Conservation (phyloP, 2,888 invertebrate species). For the Tetragonisca angustula region DNA sequence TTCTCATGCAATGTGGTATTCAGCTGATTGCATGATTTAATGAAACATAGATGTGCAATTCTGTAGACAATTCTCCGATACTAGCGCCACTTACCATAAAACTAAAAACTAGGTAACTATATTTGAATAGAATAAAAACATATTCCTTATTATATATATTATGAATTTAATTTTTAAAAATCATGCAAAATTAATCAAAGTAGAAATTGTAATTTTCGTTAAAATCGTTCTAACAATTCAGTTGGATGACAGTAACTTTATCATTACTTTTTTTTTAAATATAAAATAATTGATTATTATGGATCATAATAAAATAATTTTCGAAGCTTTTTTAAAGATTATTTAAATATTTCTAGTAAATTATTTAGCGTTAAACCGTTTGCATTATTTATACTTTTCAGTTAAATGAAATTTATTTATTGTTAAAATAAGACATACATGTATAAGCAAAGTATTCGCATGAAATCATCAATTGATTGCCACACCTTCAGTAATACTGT, state of each 20-base stretch:
- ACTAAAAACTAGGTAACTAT: not conserved
- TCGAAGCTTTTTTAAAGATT: not conserved
- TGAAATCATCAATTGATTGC: not conserved
- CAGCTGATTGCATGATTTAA: slow-evolving; percentile 10
- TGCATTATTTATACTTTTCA: not conserved
- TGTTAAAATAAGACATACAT: not conserved
- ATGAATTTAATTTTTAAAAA: no score
- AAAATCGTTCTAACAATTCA: not conserved
- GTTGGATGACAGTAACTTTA: no score
- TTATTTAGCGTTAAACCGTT: not conserved
- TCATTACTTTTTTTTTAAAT: not conserved
- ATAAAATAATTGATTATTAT: not conserved
- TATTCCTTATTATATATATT: not conserved
- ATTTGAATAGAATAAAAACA: not conserved
- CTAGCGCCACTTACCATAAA: not conserved
- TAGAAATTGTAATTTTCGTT: not conserved
- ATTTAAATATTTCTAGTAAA: not conserved
- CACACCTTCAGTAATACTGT: not conserved
- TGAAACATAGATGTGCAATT: not conserved
- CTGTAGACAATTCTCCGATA: not conserved
- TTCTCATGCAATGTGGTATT: not conserved
- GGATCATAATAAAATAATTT: not conserved
- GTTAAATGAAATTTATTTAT: not conserved
- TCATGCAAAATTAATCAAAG: not conserved
- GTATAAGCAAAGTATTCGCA: not conserved